Conservation (phyloP, 1,140 invertebrate genomes). For the Charaxes varanes region DNA sequence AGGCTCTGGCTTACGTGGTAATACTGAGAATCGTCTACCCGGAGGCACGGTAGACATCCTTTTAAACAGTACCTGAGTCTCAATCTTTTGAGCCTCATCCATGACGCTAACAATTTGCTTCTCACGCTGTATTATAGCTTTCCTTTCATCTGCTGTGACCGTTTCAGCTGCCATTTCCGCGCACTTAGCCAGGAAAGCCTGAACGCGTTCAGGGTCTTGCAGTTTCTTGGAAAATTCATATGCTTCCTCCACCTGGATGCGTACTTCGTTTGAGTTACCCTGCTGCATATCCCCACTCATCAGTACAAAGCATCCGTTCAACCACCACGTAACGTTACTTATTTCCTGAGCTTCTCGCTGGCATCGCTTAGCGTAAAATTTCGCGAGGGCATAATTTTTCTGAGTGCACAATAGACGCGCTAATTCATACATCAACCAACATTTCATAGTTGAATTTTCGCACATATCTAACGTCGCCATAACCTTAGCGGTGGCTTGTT, state of each 20-base stretch:
- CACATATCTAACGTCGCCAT: slow-evolving; percentile 51
- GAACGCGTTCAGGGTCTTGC: slow-evolving; percentile 51
- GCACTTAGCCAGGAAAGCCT: slow-evolving; percentile 54
- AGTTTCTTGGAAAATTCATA: slow-evolving; percentile 59
- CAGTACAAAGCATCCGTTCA: slow-evolving; percentile 68
- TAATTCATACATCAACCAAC: slow-evolving; percentile 74
- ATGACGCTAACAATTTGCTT: slow-evolving; percentile 47
- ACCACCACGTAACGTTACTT: slow-evolving; percentile 62
- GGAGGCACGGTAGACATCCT: slow-evolving; percentile 54
- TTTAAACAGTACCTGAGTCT: slow-evolving; percentile 57
- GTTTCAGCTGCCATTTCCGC: slow-evolving; percentile 50
- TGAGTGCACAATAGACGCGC: slow-evolving; percentile 63
- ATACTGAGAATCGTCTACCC: slow-evolving; percentile 53
- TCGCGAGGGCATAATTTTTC: slow-evolving; percentile 72
- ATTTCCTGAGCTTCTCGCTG: slow-evolving; percentile 66
- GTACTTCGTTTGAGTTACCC: slow-evolving; percentile 71
- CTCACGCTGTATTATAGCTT: slow-evolving; percentile 50
- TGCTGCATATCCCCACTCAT: slow-evolving; percentile 71
- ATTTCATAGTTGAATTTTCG: slow-evolving; percentile 65
- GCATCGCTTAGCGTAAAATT: slow-evolving; percentile 73
- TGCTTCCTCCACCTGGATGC: slow-evolving; percentile 60
- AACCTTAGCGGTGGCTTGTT: slow-evolving; percentile 51
- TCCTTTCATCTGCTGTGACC: slow-evolving; percentile 47
- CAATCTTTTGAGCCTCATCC: slow-evolving; percentile 38
- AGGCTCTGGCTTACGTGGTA: slow-evolving; percentile 42